Base-by-base conservation (phyloP, 2,797 vertebrate species). In the Cirrhinus molitorella region DNA sequence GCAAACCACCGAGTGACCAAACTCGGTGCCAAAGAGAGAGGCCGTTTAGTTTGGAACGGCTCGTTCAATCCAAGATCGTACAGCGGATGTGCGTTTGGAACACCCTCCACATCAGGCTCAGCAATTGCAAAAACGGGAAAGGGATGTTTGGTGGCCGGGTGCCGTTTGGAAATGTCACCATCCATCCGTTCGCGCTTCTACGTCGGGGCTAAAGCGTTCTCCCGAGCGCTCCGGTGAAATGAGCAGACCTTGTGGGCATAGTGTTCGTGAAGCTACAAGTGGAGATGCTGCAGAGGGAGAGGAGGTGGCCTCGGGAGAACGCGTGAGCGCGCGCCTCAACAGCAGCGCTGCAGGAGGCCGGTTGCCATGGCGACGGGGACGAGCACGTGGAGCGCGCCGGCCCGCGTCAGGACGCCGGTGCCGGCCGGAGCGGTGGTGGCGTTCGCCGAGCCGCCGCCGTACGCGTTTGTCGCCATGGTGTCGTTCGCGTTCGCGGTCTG, bases 301-400 rank as follows among this genome's bases (percentile, higher is more conserved):
- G 53, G 12, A 57, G 12, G 12, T n/a, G 28, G 45, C 61, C 21
- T 3, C 31, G 40, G 63, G 28, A 40, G 76, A 75, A 88, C 85
- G 21, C 81, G 28, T 49, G 68, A 59, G 57, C 81, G 63, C 25
- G 28, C 49, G 28, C 21, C 83, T 96, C 95, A 98, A 90, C 96
- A 97, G 93, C 92, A 95, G 92, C 93, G 92, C 83, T 95, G 96
- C 85, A 98, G 91, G 83, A 97, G 89, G 90, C 94, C 94, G 88
- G 95, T 85, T 0, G 91, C 95, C 90, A 96, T 80, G 86, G 94
- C 57, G 83, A 96, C 11, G 13, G 91, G 90, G 73, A 93, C 55
- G 70, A 94, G 85, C 88, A 96, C 80, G 88, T 95, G 92, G 76
- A 93, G 89, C 72, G 91, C 87, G 84, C 92, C 88, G 16, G 95